Evolutionary conservation across 2,888 invertebrate genomes (phyloP).

Genomic region (Pseudeuparius sepicola): DNA sequence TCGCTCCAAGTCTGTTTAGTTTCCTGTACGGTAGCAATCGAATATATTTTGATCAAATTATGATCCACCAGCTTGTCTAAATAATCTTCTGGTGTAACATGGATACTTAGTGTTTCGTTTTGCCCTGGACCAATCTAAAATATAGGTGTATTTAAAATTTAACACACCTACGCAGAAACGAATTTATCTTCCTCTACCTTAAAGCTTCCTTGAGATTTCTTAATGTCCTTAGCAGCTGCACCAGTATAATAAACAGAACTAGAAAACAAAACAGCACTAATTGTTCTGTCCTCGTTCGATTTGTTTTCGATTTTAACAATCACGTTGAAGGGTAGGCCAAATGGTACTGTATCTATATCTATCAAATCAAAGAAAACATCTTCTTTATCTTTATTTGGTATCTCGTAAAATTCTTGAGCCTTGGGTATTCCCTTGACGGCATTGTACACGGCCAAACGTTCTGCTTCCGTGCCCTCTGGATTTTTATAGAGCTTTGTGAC

Average conservation of each 20-base stretch:
- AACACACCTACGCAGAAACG: too few species aligned
- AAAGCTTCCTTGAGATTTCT: conserved; percentile 57
- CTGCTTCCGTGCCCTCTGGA: conserved; percentile 60
- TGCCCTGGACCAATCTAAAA: conserved; percentile 20
- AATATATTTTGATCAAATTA: conserved; percentile 67
- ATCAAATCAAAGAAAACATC: conserved; percentile 53
- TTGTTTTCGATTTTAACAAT: conserved; percentile 56
- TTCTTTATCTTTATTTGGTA: conserved; percentile 47
- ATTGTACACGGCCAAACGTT: conserved; percentile 63
- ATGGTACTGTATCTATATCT: conserved; percentile 58
- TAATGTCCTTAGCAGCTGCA: conserved; percentile 57
- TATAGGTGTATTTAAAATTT: too few species aligned
- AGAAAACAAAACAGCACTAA: conserved; percentile 56
- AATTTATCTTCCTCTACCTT: conserved; percentile 36
- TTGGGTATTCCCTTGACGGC: conserved; percentile 59
- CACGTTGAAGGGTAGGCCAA: conserved; percentile 59
- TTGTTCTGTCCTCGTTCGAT: conserved; percentile 45
- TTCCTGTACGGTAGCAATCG: conserved; percentile 67
- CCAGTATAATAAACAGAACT: conserved; percentile 71
- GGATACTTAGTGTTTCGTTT: conserved; percentile 49
- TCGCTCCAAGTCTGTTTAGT: conserved; percentile 76
- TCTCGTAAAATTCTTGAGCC: conserved; percentile 44
- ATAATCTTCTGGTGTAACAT: conserved; percentile 59
- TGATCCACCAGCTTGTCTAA: conserved; percentile 71
- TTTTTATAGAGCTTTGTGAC: conserved; percentile 62